Percentiles rank a stretch among this genome's conserved stretches.
These are phyloP conservation scores for Coregonus ussuriensis DNA, from an alignment of 2,797 vertebrate species.

Conservation along the genomic window DNA sequence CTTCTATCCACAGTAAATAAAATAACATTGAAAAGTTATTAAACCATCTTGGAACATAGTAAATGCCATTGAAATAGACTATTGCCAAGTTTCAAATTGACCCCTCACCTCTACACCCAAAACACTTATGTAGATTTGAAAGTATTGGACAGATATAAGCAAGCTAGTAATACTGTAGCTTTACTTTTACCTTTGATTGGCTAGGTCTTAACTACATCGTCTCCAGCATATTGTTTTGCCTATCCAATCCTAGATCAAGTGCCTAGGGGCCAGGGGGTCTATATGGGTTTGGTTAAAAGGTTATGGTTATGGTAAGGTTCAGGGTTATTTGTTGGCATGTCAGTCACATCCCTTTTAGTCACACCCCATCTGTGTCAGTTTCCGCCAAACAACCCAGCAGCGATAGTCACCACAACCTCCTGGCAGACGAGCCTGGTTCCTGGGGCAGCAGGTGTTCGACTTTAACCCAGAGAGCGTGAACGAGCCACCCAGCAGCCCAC, in stretches of 20 bases:
- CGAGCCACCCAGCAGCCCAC: background rate
- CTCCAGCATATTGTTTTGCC: background rate
- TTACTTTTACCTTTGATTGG: background rate
- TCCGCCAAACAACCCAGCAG: background rate
- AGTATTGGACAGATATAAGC: background rate
- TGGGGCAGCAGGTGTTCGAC: too few species aligned
- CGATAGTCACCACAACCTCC: background rate
- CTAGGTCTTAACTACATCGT: background rate
- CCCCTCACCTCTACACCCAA: constrained; percentile 16
- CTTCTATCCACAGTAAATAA: constrained; percentile 56
- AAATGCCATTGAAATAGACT: constrained; percentile 43
- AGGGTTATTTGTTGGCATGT: background rate
- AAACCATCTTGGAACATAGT: constrained; percentile 31
- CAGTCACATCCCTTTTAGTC: background rate
- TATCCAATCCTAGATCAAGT: background rate
- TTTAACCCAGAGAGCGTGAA: background rate
- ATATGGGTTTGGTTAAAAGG: too few species aligned
- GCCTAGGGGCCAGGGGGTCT: too few species aligned
- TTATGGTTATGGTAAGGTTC: background rate
- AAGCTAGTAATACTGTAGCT: background rate
- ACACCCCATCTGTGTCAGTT: background rate
- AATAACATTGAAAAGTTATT: constrained; percentile 48
- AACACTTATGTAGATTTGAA: background rate
- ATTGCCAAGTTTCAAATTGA: constrained; percentile 64
- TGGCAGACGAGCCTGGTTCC: background rate